A percentile compares a stretch with the other conserved stretches of the same genome.
Conservation (phyloP, 2,888 invertebrate species). For the Sphecodes monilicornis region DNA sequence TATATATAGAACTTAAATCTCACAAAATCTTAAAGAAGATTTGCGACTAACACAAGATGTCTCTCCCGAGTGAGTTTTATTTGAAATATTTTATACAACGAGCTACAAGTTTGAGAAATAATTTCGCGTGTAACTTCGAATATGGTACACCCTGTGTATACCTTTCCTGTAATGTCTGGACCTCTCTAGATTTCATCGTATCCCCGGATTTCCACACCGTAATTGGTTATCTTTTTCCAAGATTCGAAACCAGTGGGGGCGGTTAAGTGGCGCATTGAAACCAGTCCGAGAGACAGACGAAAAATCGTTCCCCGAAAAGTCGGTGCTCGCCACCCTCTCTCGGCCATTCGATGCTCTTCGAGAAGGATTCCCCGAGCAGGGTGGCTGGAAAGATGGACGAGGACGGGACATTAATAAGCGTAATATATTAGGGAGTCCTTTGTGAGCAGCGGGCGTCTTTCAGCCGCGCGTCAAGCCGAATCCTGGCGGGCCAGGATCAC, state of each 20-base stretch:
- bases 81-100: too few relatives aligned
- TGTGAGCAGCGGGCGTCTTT: constrained; percentile 77
- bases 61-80: too few relatives aligned
- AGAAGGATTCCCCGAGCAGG: constrained; percentile 33
- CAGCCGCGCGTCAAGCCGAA: constrained; percentile 76
- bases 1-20: too few relatives aligned
- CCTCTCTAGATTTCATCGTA: background rate
- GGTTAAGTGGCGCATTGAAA: constrained; percentile 4
- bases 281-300: background rate
- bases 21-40: too few relatives aligned
- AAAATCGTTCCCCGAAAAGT: constrained; percentile 3
- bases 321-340: constrained; percentile 8
- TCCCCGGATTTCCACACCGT: background rate
- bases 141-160: too few relatives aligned
- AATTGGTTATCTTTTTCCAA: background rate
- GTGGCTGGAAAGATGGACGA: constrained; percentile 57
- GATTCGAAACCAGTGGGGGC: background rate
- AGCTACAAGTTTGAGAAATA: too few relatives aligned
- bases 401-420: constrained; percentile 80
- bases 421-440: constrained; percentile 82
- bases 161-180: too few relatives aligned
- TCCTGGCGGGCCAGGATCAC: constrained; percentile 62
- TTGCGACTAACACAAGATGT: too few relatives aligned
- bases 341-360: constrained; percentile 36
- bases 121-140: too few relatives aligned